Evolutionary conservation across 2,797 vertebrate species (phyloP).

Genomic region (Centroberyx gerrardi): DNA sequence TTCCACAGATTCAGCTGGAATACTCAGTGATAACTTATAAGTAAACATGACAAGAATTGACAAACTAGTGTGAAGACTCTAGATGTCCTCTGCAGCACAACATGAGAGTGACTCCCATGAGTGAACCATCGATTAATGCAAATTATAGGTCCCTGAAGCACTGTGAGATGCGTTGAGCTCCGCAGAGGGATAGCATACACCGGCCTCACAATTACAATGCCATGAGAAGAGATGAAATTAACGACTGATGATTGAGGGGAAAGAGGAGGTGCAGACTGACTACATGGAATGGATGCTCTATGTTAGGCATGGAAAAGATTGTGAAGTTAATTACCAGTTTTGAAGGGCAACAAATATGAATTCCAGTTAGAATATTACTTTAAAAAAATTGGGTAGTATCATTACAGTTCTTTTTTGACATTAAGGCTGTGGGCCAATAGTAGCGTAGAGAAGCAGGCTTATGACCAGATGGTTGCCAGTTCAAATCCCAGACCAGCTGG

Average conservation of each 20-base stretch:
- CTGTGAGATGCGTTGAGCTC: constrained; percentile 22
- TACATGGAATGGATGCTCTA: not conserved
- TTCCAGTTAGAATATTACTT: too few relatives aligned
- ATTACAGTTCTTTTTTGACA: too few relatives aligned
- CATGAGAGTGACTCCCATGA: not conserved
- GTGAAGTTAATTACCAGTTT: too few relatives aligned
- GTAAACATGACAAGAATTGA: not conserved
- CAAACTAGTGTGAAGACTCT: not conserved
- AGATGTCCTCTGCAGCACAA: constrained; percentile 1
- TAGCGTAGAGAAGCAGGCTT: not conserved
- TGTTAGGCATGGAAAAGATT: too few relatives aligned
- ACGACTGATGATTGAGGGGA: constrained; percentile 6
- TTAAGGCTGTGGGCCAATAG: not conserved
- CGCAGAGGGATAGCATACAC: constrained; percentile 23
- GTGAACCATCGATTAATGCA: constrained; percentile 25
- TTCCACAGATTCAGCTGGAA: constrained; percentile 4
- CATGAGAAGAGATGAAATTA: constrained; percentile 27
- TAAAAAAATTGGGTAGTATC: too few relatives aligned
- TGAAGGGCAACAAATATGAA: too few relatives aligned
- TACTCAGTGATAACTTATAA: not conserved
- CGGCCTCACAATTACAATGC: constrained; percentile 42
- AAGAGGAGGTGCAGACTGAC: not conserved
- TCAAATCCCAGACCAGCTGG: not conserved
- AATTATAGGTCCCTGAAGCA: constrained; percentile 26
- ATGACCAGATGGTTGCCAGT: not conserved